Percentiles rank a stretch among this genome's conserved stretches.
phyloP scores from a whole-genome alignment of 2,797 vertebrate species.

The Coregonus ussuriensis region DNA sequence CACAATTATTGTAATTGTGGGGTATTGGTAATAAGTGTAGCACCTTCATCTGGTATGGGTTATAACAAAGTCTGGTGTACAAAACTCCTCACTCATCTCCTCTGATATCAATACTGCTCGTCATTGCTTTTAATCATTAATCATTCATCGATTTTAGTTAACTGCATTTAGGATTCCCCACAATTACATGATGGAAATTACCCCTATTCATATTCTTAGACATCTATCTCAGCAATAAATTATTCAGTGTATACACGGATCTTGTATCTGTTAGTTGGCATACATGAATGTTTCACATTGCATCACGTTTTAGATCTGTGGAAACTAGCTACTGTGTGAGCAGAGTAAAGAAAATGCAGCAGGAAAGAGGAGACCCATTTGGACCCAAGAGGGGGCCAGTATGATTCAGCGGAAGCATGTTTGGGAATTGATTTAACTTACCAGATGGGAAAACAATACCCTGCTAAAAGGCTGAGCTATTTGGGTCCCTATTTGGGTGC shows the following conservation, averaged over 20 bases:
- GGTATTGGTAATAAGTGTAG: background rate
- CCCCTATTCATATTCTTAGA: constrained; percentile 10
- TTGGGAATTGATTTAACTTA: constrained; percentile 47
- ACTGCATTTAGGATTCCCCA: constrained; percentile 22
- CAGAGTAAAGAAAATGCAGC: background rate
- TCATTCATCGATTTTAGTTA: constrained; percentile 34
- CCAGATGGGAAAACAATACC: constrained; percentile 72
- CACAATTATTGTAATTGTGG: too few species aligned
- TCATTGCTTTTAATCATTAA: constrained; percentile 28
- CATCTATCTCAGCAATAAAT: constrained; percentile 28
- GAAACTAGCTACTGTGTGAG: too few species aligned
- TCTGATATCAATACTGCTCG: background rate
- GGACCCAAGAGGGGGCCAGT: constrained; percentile 7
- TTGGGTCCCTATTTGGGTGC: constrained; percentile 45
- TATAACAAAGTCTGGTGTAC: background rate
- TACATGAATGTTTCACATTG: background rate
- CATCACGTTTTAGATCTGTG: too few species aligned
- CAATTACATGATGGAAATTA: constrained; percentile 28
- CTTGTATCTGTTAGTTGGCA: background rate
- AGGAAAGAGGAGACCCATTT: background rate
- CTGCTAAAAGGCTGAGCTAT: constrained; percentile 65
- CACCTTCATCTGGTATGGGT: background rate
- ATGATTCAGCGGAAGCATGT: constrained; percentile 46
- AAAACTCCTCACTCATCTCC: too few species aligned
- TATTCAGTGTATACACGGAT: constrained; percentile 20